Base-by-base conservation (phyloP, 1,140 invertebrate species). In the Ceratina calcarata region DNA sequence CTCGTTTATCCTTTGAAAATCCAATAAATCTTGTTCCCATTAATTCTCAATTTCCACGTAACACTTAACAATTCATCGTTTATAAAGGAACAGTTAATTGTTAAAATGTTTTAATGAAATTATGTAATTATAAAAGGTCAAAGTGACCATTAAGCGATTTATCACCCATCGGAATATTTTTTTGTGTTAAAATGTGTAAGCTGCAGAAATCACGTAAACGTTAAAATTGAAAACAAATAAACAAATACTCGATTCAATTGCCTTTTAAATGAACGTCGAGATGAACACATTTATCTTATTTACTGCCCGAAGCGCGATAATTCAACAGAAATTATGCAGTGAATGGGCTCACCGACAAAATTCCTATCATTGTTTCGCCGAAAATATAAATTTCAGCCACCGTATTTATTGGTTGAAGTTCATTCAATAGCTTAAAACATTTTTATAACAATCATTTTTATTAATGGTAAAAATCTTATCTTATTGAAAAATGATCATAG, bases 271-370 rank as follows among this genome's bases (percentile, higher is more conserved):
- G 1, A 68, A 24, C 2, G 53, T 64, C 18, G n/a, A 68, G 37
- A 83, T 71, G 45, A 69, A 65, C 32, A 20, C 18, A 13, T 27
- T 83, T 80, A 67, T 73, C 64, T 68, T 60, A 65, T 72, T 60
- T n/a, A 58, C 37, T 20, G 18, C 2, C 22, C 10, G 3, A 37
- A 22, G 3, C 6, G 18, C 20, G 64, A 73, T 81, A 84, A 83
- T 77, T 64, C 55, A 0, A 24, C 37, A 68, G 15, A 72, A 81
- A 78, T 53, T 37, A 0, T 60, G 1, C 22, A 65, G 18, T 51
- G 15, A 68, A 72, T 18, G 3, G 18, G 12, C 49, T 53, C 15
- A 8, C 22, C 4, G 24, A 79, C 16, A 49, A 45, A 16, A 60
- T 51, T 76, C 37, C 12, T 62, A 49, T 12, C 12, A 32, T n/a